Evolutionary conservation across 2,113 vertebrate species (phyloP).

Genomic region (Zapus hudsonius): DNA sequence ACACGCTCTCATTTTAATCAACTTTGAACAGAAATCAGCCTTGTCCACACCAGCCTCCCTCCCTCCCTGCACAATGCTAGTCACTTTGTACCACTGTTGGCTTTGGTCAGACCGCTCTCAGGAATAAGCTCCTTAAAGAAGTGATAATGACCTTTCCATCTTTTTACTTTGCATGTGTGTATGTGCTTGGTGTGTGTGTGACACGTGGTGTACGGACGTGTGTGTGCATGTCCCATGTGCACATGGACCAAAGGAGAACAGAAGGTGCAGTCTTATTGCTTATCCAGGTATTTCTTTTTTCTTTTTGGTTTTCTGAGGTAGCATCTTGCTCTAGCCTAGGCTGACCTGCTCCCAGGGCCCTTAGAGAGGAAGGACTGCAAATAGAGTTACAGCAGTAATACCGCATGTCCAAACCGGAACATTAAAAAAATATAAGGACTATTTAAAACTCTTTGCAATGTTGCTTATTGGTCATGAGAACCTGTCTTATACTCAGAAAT

Average conservation of each 20-base stretch:
- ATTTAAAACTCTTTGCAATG: neutral
- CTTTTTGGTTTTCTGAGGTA: too few relatives aligned
- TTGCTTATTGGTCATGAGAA: neutral
- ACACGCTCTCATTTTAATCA: neutral
- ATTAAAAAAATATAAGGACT: neutral
- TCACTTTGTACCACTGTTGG: fast-evolving
- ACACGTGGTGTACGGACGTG: too few relatives aligned
- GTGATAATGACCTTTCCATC: neutral
- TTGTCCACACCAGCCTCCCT: neutral
- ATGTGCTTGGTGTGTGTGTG: too few relatives aligned
- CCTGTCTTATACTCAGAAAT: neutral
- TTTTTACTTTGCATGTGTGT: neutral
- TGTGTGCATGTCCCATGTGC: too few relatives aligned
- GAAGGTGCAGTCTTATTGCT: too few relatives aligned
- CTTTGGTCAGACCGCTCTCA: neutral
- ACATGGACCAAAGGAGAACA: too few relatives aligned
- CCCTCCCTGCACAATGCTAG: neutral
- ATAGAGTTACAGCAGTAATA: neutral
- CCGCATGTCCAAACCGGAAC: neutral
- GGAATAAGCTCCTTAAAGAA: neutral
- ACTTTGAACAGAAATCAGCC: neutral
- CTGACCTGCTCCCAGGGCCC: neutral
- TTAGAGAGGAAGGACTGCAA: neutral
- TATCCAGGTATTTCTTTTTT: too few relatives aligned
- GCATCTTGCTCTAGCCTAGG: too few relatives aligned